Evolutionary conservation across 2,113 vertebrate species (phyloP).

Genomic region (Anolis carolinensis): DNA sequence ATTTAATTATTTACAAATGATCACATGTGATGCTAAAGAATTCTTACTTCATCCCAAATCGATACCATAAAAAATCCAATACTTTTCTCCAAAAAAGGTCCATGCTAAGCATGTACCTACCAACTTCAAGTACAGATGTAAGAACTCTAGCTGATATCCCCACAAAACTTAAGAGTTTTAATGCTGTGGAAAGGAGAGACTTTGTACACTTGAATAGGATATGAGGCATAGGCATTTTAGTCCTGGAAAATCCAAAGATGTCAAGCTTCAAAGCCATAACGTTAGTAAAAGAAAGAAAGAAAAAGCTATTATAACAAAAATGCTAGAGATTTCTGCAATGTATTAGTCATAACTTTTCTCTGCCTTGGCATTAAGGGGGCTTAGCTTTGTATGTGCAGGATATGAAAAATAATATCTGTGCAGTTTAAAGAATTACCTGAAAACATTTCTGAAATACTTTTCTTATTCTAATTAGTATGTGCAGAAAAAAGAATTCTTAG

Average conservation of each 20-base stretch:
- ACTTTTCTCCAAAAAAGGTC: constrained; percentile 18
- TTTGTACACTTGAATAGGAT: constrained; percentile 51
- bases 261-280: constrained; percentile 59
- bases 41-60: constrained; percentile 26
- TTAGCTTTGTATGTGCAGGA: constrained; percentile 27
- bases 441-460: constrained; percentile 60
- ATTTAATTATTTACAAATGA: constrained; percentile 22
- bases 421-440: constrained; percentile 39
- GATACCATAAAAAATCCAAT: constrained; percentile 31
- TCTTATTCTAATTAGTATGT: constrained; percentile 53
- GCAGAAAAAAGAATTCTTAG: constrained; percentile 43
- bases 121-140: constrained; percentile 32
- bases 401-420: constrained; percentile 50
- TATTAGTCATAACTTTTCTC: constrained; percentile 57
- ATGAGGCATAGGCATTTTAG: constrained; percentile 42
- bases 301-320: constrained; percentile 65
- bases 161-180: constrained; percentile 48
- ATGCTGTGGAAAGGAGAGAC: constrained; percentile 32
- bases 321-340: constrained; percentile 49
- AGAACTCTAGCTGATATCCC: constrained; percentile 30
- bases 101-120: constrained; percentile 32
- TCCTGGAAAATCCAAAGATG: constrained; percentile 50
- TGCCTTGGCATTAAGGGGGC: constrained; percentile 26
- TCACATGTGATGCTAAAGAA: not conserved
- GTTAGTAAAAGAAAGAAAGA: constrained; percentile 53